Evolutionary conservation across 2,888 invertebrate genomes (phyloP).

Genomic region (Stenoptilia bipunctidactyla): DNA sequence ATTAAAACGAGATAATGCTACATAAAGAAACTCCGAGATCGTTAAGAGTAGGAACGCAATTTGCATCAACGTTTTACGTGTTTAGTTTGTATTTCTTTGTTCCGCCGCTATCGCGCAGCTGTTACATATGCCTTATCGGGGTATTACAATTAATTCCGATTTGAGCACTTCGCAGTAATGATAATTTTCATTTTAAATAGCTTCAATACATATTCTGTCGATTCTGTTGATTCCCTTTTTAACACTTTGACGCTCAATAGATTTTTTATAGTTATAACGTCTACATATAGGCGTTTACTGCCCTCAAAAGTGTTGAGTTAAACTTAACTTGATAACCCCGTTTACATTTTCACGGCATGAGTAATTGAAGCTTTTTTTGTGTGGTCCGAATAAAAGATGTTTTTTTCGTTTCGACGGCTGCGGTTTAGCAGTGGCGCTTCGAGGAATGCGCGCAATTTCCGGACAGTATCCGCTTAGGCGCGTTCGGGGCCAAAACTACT

Average conservation of each 20-base stretch:
- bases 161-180: conserved; percentile 48
- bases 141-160: conserved; percentile 50
- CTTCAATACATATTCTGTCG: too few species aligned
- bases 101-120: conserved; percentile 46
- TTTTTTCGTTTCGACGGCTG: conserved; percentile 41
- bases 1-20: conserved; percentile 13
- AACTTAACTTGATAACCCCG: too few species aligned
- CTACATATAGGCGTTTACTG: too few species aligned
- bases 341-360: too few species aligned
- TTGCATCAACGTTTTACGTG: conserved; percentile 41
- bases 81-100: conserved; percentile 56
- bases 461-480: conserved; percentile 63
- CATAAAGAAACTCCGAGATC: conserved; percentile 28
- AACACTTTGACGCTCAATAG: too few species aligned
- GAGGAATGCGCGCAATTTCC: conserved; percentile 67
- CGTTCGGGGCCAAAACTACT: conserved; percentile 30
- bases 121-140: conserved; percentile 42
- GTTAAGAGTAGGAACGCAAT: conserved; percentile 29
- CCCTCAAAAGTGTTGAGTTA: too few species aligned
- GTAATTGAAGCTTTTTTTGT: conserved; percentile 6
- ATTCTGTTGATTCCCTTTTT: too few species aligned
- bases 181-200: too few species aligned
- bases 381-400: conserved; percentile 22
- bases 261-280: too few species aligned
- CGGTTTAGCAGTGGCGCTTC: conserved; percentile 47